These are phyloP conservation scores for Taphrorychus bicolor DNA, from an alignment of 2,888 invertebrate species.

Conservation along the genomic window DNA sequence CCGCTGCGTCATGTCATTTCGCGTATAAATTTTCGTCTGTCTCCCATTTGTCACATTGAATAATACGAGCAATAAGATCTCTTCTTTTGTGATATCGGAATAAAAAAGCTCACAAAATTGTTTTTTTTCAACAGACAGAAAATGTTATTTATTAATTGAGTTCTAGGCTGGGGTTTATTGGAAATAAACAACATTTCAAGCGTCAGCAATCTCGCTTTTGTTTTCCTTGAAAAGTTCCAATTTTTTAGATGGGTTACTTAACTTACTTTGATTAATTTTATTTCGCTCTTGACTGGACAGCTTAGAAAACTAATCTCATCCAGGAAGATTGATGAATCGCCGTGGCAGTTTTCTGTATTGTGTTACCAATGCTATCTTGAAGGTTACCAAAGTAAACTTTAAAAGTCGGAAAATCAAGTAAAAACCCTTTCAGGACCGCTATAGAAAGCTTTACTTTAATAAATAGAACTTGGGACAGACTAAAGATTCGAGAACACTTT, in stretches of 20 bases:
- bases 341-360: background rate
- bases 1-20: too few relatives aligned
- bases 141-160: too few relatives aligned
- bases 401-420: background rate
- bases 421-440: background rate
- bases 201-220: background rate
- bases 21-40: too few relatives aligned
- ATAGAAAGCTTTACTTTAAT: background rate
- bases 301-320: background rate
- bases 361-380: background rate
- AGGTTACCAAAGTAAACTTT: background rate
- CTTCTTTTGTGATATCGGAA: too few relatives aligned
- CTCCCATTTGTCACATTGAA: too few relatives aligned
- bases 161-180: background rate
- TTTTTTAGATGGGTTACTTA: background rate
- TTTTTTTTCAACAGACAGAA: too few relatives aligned
- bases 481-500: background rate
- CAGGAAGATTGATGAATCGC: background rate
- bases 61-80: too few relatives aligned
- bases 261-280: constrained; percentile 3
- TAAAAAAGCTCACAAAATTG: too few relatives aligned
- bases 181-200: background rate
- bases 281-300: constrained; percentile 1
- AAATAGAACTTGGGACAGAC: background rate
- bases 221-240: background rate